Conservation (phyloP, 2,888 invertebrate species). For the Diloba caeruleocephala region DNA sequence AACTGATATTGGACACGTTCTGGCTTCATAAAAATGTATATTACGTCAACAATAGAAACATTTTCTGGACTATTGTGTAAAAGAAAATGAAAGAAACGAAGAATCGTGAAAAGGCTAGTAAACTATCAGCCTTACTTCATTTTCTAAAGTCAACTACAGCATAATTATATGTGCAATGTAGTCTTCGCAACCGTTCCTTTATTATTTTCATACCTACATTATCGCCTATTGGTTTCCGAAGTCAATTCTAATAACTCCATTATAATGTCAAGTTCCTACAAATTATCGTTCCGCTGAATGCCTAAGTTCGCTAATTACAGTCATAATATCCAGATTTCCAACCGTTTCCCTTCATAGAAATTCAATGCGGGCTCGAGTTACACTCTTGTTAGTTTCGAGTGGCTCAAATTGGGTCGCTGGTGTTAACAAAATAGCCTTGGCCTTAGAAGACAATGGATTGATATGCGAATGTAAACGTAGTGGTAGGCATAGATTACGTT, state of each 20-base stretch:
- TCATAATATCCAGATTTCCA: constrained; percentile 36
- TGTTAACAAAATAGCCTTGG: constrained; percentile 37
- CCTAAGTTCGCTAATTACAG: constrained; percentile 28
- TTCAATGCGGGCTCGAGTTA: constrained; percentile 36
- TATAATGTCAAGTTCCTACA: constrained; percentile 5
- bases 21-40: too few species aligned
- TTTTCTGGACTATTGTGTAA: too few species aligned
- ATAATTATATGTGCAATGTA: too few species aligned
- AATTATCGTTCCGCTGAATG: constrained; percentile 11
- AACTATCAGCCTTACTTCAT: too few species aligned
- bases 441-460: constrained; percentile 44
- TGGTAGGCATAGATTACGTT: constrained; percentile 13
- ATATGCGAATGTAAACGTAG: constrained; percentile 32
- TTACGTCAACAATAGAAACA: too few species aligned
- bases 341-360: constrained; percentile 29
- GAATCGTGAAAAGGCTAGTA: too few species aligned
- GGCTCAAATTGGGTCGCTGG: constrained; percentile 60
- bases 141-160: too few species aligned
- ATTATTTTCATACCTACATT: constrained; percentile 3
- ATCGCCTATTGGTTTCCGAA: background rate
- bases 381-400: constrained; percentile 47
- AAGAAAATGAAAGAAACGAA: too few species aligned
- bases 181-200: too few species aligned
- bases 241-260: constrained; percentile 11
- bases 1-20: too few species aligned